Evolutionary conservation across 2,888 invertebrate genomes (phyloP).

Genomic region (Melipona bicolor): DNA sequence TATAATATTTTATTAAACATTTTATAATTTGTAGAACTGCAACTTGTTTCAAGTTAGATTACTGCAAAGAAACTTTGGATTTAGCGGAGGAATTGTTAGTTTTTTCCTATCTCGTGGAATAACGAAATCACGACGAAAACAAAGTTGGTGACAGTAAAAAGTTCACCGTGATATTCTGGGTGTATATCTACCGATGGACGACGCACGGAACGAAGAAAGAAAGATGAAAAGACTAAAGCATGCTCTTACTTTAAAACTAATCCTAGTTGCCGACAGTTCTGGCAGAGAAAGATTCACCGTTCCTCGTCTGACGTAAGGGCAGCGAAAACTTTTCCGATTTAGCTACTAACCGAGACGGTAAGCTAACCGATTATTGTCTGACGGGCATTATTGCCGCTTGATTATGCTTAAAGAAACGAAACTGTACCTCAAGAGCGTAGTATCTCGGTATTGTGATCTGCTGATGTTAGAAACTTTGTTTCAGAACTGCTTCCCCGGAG

Average conservation of each 20-base stretch:
- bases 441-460: constrained; percentile 14
- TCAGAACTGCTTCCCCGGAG: background rate
- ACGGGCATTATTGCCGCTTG: constrained; percentile 43
- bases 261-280: constrained; percentile 64
- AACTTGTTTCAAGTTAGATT: background rate
- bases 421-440: constrained; percentile 18
- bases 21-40: background rate
- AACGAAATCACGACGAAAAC: background rate
- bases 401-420: constrained; percentile 49
- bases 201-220: constrained; percentile 2
- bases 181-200: constrained; percentile 32
- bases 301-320: constrained; percentile 18
- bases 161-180: constrained; percentile 47
- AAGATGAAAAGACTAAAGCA: constrained; percentile 29
- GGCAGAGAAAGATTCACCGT: constrained; percentile 22
- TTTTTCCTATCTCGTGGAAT: background rate
- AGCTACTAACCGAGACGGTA: constrained; percentile 61
- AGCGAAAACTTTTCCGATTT: constrained; percentile 66
- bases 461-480: background rate
- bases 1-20: too few species aligned
- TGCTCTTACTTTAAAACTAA: constrained; percentile 66
- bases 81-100: background rate
- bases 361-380: constrained; percentile 65
- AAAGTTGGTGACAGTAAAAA: constrained; percentile 18
- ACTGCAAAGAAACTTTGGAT: background rate